phyloP scores from a whole-genome alignment of 2,888 invertebrate genomes.

The Sabatieria punctata region DNA sequence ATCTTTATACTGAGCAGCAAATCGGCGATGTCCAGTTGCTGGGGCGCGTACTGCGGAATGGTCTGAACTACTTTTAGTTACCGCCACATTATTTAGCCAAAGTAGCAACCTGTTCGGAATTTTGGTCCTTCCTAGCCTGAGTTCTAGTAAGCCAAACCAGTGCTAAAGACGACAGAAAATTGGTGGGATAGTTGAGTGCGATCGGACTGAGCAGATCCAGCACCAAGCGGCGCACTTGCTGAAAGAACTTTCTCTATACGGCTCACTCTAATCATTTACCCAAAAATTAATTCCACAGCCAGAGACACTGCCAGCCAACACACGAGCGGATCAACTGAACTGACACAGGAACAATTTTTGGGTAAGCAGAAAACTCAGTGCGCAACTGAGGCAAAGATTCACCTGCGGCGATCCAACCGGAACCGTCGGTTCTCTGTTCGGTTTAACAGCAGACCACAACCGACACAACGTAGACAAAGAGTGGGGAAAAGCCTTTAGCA shows the following conservation, averaged over 20 bases:
- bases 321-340: too few species aligned
- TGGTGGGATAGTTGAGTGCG: constrained; percentile 59
- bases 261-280: too few species aligned
- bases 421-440: constrained; percentile 23
- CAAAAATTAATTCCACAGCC: too few species aligned
- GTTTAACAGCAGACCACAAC: constrained; percentile 54
- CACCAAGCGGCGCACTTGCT: constrained; percentile 57
- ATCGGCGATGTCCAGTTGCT: constrained; percentile 56
- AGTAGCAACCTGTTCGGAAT: too few species aligned
- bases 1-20: constrained; percentile 61
- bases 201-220: constrained; percentile 66
- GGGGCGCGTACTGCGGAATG: constrained; percentile 19
- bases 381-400: too few species aligned
- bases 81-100: too few species aligned
- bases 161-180: constrained; percentile 61
- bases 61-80: not conserved
- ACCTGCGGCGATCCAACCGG: constrained; percentile 21
- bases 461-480: constrained; percentile 57
- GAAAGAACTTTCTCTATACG: too few species aligned
- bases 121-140: constrained; percentile 5
- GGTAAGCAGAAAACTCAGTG: too few species aligned
- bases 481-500: constrained; percentile 59
- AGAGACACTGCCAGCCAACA: too few species aligned
- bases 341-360: too few species aligned
- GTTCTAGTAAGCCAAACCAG: constrained; percentile 57